Base-by-base conservation (phyloP, 2,888 invertebrate genomes). In the Onchidella celtica region DNA sequence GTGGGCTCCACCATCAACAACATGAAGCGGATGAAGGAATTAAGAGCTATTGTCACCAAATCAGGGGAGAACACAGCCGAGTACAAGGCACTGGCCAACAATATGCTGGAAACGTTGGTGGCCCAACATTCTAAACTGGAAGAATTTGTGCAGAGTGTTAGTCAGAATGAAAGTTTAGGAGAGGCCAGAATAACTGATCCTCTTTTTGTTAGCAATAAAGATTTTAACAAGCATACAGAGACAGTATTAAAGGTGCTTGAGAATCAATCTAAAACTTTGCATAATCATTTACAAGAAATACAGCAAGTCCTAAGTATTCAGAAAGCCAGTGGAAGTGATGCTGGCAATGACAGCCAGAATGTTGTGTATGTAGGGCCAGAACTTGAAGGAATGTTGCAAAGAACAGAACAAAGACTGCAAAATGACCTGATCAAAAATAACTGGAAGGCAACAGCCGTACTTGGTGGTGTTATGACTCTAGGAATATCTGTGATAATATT, bases 1-100 rank as follows among this genome's bases (percentile, higher is more conserved):
- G 93, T 95, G 0, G 96, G 96, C 24, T 95, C 95, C 0, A 95
- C 95, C 0, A 93, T 96, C 55, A 96, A 95, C 92, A 96, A 96
- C 89, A 94, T 95, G 61, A 93, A 95, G 34, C 95, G 95, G 87
- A 95, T 96, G 95, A 94, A 95, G 17, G 95, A 96, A 91, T 94
- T 96, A 77, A 93, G 95, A 0, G 94, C 95, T 6, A 94, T 96
- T 93, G 95, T 96, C 91, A 94, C 94, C 68, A 85, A 88, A 29
- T 88, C 90, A 38, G 85, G 88, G 6, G 87, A 86, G 40, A 85
- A 82, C 29, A 85, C 86, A 57, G 83, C 86, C 24, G 85, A 88
- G 14, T 81, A 81, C 55, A 81, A 65, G 65, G 32, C 57, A 6
- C 4, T 65, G 21, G 40, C 59, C 14, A 59, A 29, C n/a, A 76